Base-by-base conservation (phyloP, 2,113 vertebrate genomes). In the Chaetura pelagica region DNA sequence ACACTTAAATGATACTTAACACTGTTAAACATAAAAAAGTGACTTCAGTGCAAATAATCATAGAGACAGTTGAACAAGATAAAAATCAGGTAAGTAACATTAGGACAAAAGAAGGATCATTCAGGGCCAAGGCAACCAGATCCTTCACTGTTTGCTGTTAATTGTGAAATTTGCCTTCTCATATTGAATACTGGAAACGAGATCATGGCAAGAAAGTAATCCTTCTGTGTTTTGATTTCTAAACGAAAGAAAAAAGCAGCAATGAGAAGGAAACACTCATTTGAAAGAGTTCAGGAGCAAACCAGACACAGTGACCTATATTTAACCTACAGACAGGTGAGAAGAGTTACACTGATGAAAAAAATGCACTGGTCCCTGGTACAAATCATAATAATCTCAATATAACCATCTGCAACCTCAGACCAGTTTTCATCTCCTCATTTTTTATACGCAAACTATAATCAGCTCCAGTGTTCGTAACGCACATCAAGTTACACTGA, bases 1-100 rank as follows among this genome's bases (percentile, higher is more conserved):
- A 96, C 63, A 92, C 87, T 96, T 94, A 82, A 86, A 62, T 30
- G 48, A 69, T 59, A 95, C 95, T 96, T 96, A 93, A 77, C 85
- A 63, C 8, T 94, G 90, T 92, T 85, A 92, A 97, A 96, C 79
- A 94, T 1, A 89, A 67, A 52, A 73, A 76, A 91, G 69, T 64
- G 32, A 91, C 66, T 88, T 77, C 34, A n/a, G 64, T 35, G 64
- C 77, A 92, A 94, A 92, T 44, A 74, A 63, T 49, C 38, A 51
- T 14, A 59, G 27, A 51, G 77, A 23, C 34, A 27, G 27, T 42
- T 62, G 54, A 66, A 62, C 32, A 9, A 3, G n/a, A 67, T 8
- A 69, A n/a, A 42, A 42, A 62, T 44, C 74, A 48, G 52, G 52
- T 10, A 48, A 77, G 15, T 5, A 75, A 69, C 0, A 2, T 21